Base-by-base conservation (phyloP, 2,113 vertebrate genomes). In the Pedionomus torquatus region DNA sequence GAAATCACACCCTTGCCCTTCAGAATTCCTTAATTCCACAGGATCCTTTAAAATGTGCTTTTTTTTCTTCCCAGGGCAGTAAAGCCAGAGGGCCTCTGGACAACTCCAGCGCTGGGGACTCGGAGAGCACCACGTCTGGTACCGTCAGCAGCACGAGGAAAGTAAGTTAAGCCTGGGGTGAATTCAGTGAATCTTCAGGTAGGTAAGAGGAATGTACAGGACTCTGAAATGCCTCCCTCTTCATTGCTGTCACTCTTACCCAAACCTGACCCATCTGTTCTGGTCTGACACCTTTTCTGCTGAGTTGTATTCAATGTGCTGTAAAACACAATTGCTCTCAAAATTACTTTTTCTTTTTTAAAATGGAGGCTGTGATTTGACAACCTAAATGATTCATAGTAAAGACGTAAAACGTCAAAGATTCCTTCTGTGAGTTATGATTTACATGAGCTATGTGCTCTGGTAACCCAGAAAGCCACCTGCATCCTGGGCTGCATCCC, bases 41-140 rank as follows among this genome's bases (percentile, higher is more conserved):
- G 44, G 18, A 16, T 79, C 64, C 26, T 87, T 89, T n/a, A 48
- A 74, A 70, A 65, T 74, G 52, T 54, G 28, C 28, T 54, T 54
- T 54, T 46, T 46, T 30, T 30, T 54, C 52, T 54, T 54, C 52
- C 2, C 94, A 99, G 99, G 99, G 99, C 39, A 98, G 66, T 96
- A 99, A 98, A 98, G 94, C 97, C 88, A 98, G 97, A 97, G 85
- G 97, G 88, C 98, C 98, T 5, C 98, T 97, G 68, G 99, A 99
- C 48, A 98, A 94, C 90, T 98, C 98, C 51, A 80, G 95, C 66
- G 98, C 97, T 41, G 71, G 95, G 94, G 98, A 98, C 49, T 91
- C 97, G 89, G 98, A 99, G 49, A 98, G 89, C 68, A 94, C 96
- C 4, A 15, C 97, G 13, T 98, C 98, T 9, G 96, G 96, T 83